phyloP scores from a whole-genome alignment of 2,888 invertebrate species.

The Stenichneumon culpator region DNA sequence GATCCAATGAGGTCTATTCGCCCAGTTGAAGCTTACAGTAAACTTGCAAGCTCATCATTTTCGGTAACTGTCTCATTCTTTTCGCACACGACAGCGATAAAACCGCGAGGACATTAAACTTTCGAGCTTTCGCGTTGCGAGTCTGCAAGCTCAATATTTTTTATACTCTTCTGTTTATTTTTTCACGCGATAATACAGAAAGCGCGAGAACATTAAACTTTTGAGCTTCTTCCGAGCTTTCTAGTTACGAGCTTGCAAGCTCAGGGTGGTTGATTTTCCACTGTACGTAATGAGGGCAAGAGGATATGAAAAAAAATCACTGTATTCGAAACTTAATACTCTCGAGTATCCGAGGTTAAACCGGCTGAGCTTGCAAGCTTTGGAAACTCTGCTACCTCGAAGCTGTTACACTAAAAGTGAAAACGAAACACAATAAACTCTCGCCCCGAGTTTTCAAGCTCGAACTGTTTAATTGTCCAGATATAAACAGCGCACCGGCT shows the following conservation, averaged over 20 bases:
- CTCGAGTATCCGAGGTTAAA: not conserved
- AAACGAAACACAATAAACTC: constrained; percentile 20
- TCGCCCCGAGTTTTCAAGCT: not conserved
- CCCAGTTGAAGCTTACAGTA: not conserved
- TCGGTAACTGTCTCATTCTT: not conserved
- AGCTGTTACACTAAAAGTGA: not conserved
- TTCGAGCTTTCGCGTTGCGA: constrained; percentile 7
- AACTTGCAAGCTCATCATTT: not conserved
- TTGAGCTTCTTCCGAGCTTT: constrained; percentile 10
- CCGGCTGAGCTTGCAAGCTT: constrained; percentile 10
- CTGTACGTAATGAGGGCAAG: too few species aligned
- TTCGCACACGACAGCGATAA: not conserved
- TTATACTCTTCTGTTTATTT: too few species aligned
- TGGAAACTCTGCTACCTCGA: constrained; percentile 4
- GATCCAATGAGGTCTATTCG: not conserved
- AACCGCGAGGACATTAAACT: not conserved
- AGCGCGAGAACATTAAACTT: not conserved
- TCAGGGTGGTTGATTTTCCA: not conserved
- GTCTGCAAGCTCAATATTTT: constrained; percentile 16
- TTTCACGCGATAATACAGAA: not conserved
- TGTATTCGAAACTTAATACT: not conserved
- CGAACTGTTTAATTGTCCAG: not conserved
- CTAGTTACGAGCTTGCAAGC: constrained; percentile 21
- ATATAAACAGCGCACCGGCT: not conserved
- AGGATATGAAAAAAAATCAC: not conserved